These are phyloP conservation scores for Cenopis cana DNA, from an alignment of 2,888 invertebrate genomes.

Conservation along the genomic window DNA sequence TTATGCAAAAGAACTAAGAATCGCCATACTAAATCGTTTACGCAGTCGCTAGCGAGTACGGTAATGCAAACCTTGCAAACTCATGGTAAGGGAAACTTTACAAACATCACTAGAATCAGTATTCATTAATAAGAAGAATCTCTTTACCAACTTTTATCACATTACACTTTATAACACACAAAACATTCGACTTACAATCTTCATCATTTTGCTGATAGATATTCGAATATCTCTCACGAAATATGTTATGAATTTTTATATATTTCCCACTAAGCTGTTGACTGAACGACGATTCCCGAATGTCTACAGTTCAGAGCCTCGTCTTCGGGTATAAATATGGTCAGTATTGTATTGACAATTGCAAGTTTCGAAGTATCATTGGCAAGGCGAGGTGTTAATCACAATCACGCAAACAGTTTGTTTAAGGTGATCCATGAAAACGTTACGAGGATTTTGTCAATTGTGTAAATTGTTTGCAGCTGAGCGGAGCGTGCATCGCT, in stretches of 20 bases:
- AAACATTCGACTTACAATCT: conserved; percentile 69
- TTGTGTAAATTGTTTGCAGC: conserved; percentile 76
- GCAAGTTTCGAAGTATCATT: conserved; percentile 77
- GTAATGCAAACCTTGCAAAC: no score
- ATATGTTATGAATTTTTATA: no score
- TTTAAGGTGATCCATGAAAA: conserved; percentile 78
- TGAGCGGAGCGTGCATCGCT: conserved; percentile 56
- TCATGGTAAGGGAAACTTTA: no score
- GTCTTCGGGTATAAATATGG: conserved; percentile 76
- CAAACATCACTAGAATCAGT: neutral
- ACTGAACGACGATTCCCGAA: conserved; percentile 66
- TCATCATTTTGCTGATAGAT: conserved; percentile 68
- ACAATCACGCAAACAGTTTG: conserved; percentile 80
- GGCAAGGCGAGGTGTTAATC: conserved; percentile 79
- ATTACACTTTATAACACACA: neutral
- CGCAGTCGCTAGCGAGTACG: no score
- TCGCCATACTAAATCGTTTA: no score
- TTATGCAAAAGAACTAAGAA: no score
- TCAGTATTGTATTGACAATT: conserved; percentile 73
- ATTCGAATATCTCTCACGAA: conserved; percentile 45
- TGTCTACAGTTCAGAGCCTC: conserved; percentile 68
- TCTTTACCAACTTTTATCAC: neutral
- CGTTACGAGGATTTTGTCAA: conserved; percentile 77
- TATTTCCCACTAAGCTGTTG: no score
- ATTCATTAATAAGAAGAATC: neutral